Percentiles rank a stretch among this genome's conserved stretches.
Evolutionary conservation across 2,113 vertebrate genomes (phyloP).

Genomic region (Epinephelus lanceolatus): DNA sequence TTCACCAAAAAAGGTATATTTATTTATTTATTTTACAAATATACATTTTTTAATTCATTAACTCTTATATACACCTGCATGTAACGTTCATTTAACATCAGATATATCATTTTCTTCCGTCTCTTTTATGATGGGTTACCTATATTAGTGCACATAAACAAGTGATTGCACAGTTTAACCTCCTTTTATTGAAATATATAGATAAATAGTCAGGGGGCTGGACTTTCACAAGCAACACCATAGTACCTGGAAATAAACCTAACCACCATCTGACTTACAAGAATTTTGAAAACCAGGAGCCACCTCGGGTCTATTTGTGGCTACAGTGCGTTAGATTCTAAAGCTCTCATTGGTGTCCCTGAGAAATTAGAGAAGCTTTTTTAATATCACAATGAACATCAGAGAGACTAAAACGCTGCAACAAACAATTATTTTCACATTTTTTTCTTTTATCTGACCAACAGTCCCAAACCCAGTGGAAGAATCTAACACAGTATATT

Average conservation of each 20-base stretch:
- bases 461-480: not conserved
- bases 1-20: too few relatives aligned
- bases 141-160: not conserved
- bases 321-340: not conserved
- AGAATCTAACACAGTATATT: not conserved
- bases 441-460: not conserved
- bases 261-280: slow-evolving; percentile 16
- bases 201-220: not conserved
- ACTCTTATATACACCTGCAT: not conserved
- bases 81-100: not conserved
- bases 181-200: not conserved
- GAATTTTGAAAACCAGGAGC: slow-evolving; percentile 18
- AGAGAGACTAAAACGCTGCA: not conserved
- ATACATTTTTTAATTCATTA: not conserved
- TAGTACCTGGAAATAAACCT: slow-evolving; percentile 1
- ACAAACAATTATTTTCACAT: not conserved
- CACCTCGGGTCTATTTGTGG: slow-evolving; percentile 21
- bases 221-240: not conserved
- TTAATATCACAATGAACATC: not conserved
- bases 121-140: not conserved
- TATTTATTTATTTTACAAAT: too few relatives aligned
- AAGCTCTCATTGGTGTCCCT: not conserved
- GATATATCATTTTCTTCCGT: too few relatives aligned
- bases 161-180: not conserved
- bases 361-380: not conserved